Evolutionary conservation across 1,140 invertebrate genomes (phyloP).

Genomic region (Apolygus lucorum): DNA sequence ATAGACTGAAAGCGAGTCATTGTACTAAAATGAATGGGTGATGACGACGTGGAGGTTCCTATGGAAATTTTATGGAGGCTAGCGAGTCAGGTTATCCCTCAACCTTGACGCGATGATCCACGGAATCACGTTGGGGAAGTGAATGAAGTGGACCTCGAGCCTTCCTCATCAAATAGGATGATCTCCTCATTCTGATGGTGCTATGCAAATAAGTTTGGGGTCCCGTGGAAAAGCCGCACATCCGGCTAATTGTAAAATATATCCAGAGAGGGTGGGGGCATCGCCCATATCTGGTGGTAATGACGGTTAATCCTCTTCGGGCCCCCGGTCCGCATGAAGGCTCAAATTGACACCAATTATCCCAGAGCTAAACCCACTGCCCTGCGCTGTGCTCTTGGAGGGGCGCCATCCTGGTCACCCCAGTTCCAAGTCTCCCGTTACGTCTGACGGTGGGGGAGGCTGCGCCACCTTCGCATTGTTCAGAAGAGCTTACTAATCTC

Average conservation of each 20-base stretch:
- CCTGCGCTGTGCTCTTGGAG: background rate
- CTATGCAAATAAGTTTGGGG: background rate
- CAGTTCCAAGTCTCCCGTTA: background rate
- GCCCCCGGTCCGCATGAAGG: conserved; percentile 7
- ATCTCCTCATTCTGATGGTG: no score
- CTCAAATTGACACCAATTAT: conserved; percentile 16
- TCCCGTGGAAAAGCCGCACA: background rate
- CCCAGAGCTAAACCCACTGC: background rate
- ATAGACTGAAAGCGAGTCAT: no score
- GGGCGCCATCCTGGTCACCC: background rate
- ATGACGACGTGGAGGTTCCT: no score
- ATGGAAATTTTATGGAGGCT: no score
- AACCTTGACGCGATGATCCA: no score
- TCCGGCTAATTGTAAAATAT: conserved; percentile 10
- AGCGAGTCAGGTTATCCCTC: no score
- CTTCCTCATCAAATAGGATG: no score
- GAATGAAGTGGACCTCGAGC: no score
- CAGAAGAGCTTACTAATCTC: conserved; percentile 11
- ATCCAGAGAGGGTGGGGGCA: background rate
- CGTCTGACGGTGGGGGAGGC: background rate
- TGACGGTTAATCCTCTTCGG: conserved; percentile 11
- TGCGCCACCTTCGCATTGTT: conserved; percentile 6
- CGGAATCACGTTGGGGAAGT: no score
- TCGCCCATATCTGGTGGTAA: conserved; percentile 12
- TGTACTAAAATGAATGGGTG: no score